Evolutionary conservation across 2,797 vertebrate species (phyloP).

Genomic region (Buphagus erythrorhynchus): DNA sequence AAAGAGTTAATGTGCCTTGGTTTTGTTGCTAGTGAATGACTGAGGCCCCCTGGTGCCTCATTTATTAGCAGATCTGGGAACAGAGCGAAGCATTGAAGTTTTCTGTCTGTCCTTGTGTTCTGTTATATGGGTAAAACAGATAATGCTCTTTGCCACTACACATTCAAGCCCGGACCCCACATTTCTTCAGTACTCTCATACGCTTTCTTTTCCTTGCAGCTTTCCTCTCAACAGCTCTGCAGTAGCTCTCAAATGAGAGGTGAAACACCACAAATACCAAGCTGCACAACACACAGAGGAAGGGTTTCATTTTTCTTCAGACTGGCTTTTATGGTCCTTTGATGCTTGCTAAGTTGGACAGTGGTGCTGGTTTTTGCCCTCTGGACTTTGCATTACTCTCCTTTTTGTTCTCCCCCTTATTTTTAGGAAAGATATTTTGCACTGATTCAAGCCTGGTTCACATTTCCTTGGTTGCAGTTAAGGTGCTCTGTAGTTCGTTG

Average conservation of each 20-base stretch:
- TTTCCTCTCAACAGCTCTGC: background rate
- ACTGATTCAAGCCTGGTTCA: background rate
- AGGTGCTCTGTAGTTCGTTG: background rate
- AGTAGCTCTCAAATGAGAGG: background rate
- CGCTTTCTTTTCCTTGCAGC: background rate
- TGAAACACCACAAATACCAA: background rate
- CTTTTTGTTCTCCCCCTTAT: background rate
- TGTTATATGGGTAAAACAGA: background rate
- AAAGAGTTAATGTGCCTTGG: background rate
- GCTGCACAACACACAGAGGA: background rate
- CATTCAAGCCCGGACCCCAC: background rate
- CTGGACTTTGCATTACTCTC: background rate
- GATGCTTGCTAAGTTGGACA: background rate
- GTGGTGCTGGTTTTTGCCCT: background rate
- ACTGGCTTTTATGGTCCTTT: background rate
- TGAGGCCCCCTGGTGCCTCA: slow-evolving; percentile 29
- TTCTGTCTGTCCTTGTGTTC: background rate
- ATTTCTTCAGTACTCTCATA: background rate
- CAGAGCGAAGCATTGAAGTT: background rate
- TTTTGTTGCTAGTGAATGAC: background rate
- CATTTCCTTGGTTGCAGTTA: background rate
- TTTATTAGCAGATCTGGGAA: background rate
- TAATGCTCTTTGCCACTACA: background rate
- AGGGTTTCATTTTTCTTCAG: background rate
- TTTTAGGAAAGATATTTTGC: background rate